Base-by-base conservation (phyloP, 1,140 invertebrate genomes). In the Pseudomyrmex flavicornis region DNA sequence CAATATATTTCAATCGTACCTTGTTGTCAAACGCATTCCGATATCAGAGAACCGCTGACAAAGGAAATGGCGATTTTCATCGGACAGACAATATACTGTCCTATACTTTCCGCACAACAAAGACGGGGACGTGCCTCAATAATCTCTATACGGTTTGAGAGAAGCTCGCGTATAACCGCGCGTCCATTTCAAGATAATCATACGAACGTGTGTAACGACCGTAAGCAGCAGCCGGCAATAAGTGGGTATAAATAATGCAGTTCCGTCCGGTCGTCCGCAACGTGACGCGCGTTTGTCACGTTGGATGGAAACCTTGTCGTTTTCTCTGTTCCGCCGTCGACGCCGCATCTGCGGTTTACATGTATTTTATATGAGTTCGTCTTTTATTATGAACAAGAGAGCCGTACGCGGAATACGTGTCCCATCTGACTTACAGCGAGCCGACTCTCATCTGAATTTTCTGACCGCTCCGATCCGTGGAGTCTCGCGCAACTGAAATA, bases 221-320 rank as follows among this genome's bases (percentile, higher is more conserved):
- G 12, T 61, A 70, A 80, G 44, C 65, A 56, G 13, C 20, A 66
- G 66, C 54, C 66, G 66, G 76, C 52, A 80, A 65, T 80, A 80
- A 80, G 66, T 80, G 76, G 66, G 76, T 80, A 66, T 80, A 80
- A 80, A 80, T 80, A 80, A 80, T 80, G 46, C 76, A 80, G 54
- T 69, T 65, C 65, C 20, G 76, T 80, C 66, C 44, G 65, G 20
- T 54, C 76, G 76, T 58, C 75, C 63, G 65, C 76, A 70, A 70
- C 65, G 65, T 80, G 76, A 80, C 66, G 65, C 66, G 65, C 52
- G 66, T 80, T 80, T 72, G 76, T 80, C 66, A 61, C 66, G n/a
- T n/a, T 50, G 20, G 10, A 15, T 17, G 15, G n/a, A 48, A 48
- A 48, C 61, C 44, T 59, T 70, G 20, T 54, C 54, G 50, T 80